Conservation (phyloP, 1,140 invertebrate species). For the Drosophila murphyi region DNA sequence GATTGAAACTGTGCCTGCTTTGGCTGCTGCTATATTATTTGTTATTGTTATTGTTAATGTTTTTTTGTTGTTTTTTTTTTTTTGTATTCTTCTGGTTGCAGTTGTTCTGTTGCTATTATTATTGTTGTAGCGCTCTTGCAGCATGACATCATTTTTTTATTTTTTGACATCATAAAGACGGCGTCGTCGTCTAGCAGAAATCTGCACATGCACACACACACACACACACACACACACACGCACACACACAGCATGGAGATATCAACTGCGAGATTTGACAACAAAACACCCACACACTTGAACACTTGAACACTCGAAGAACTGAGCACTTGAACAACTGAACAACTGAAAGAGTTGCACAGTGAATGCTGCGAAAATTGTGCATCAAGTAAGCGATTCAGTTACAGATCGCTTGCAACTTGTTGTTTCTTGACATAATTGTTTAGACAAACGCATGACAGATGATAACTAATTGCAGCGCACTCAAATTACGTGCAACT, state of each 20-base stretch:
- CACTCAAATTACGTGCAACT: slow-evolving; percentile 65
- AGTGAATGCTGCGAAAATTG: slow-evolving; percentile 12
- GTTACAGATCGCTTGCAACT: slow-evolving; percentile 14
- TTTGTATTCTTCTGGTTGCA: not conserved
- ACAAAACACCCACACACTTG: slow-evolving; percentile 54
- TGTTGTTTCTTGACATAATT: slow-evolving; percentile 47
- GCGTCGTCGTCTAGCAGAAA: slow-evolving; percentile 34
- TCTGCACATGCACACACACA: slow-evolving; percentile 56
- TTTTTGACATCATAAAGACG: slow-evolving; percentile 61
- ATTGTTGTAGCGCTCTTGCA: slow-evolving; percentile 71
- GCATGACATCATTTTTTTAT: slow-evolving; percentile 74
- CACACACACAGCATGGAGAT: slow-evolving; percentile 16
- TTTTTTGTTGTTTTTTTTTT: not conserved
- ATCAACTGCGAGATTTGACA: slow-evolving; percentile 13
- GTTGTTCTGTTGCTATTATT: slow-evolving; percentile 23
- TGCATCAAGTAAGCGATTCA: not conserved
- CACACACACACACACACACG: not conserved
- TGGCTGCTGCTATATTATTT: slow-evolving; percentile 10
- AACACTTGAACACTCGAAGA: not conserved
- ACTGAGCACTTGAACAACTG: no score
- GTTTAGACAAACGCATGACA: slow-evolving; percentile 76
- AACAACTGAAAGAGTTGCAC: no score
- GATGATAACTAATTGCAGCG: slow-evolving; percentile 76
- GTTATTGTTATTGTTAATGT: slow-evolving; percentile 14
- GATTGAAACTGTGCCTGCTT: slow-evolving; percentile 20